Base-by-base conservation (phyloP, 2,888 invertebrate genomes). In the Polymixis flavicincta region DNA sequence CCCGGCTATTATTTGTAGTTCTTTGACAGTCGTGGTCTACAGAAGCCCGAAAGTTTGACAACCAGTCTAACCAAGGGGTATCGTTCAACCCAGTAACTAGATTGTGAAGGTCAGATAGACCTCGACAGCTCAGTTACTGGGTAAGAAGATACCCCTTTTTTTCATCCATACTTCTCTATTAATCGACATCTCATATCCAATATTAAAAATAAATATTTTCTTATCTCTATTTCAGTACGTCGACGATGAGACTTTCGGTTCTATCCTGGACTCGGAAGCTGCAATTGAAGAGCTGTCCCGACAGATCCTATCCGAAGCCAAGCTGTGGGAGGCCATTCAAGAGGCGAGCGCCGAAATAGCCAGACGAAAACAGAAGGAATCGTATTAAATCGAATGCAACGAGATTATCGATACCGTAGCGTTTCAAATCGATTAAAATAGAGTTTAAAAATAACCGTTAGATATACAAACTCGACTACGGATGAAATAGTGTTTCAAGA, bases 281-380 rank as follows among this genome's bases (percentile, higher is more conserved):
- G 97, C 98, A 0, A 97, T 98, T 13, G 97, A 98, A 88, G 98
- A 98, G 87, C 96, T 98, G 0, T 98, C 98, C 84, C 97, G 98
- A 83, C 98, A 98, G 92, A 98, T 98, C 28, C 97, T 98, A 92
- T 98, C 98, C 0, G 98, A 98, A 94, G 98, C 98, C 0, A 97
- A 98, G 85, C 95, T 98, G 32, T 98, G 98, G 97, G 98, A 98
- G 89, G 98, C 98, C 6, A 97, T 98, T 28, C 98, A 98, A 89
- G 98, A 98, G 88, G 98, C 98, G 1, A 97, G 98, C 90, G 97
- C 97, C 19, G 98, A 98, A 91, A 96, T 98, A 75, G 96, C 97
- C 50, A 95, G 97, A 78, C 96, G 97, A 82, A 97, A 97, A 91
- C 97, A 97, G 85, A 96, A 96, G 77, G 96, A 95, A 45, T 87